Conservation (phyloP, 2,888 invertebrate species). For the Thereva unica region DNA sequence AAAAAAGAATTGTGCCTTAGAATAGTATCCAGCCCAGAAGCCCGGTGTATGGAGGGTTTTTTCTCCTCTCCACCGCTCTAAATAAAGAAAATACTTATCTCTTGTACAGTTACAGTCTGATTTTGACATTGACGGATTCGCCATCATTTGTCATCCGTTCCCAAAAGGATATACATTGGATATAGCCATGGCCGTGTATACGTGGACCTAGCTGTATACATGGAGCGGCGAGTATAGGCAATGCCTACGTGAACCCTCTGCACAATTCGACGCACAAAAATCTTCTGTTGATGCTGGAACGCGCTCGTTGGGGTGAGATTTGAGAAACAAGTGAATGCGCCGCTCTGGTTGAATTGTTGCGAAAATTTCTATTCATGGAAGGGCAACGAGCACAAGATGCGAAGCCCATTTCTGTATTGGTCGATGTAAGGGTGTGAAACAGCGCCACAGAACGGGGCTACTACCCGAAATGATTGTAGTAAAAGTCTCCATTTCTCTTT, state of each 20-base stretch:
- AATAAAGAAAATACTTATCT: conserved; percentile 37
- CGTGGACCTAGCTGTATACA: neutral
- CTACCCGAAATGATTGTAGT: neutral
- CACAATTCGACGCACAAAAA: conserved; percentile 25
- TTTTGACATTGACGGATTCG: conserved; percentile 60
- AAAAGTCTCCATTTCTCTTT: neutral
- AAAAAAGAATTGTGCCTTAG: conserved; percentile 6
- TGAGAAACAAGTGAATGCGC: conserved; percentile 33
- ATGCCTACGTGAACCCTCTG: neutral
- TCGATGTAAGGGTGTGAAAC: conserved; percentile 14
- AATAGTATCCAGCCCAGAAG: conserved; percentile 23
- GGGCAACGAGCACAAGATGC: conserved; percentile 14
- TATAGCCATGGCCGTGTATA: conserved; percentile 6
- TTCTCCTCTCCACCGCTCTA: conserved; percentile 18
- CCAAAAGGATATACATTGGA: conserved; percentile 50
- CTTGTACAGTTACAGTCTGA: conserved; percentile 59
- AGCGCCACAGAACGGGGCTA: conserved; percentile 14
- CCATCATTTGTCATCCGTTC: conserved; percentile 58
- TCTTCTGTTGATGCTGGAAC: conserved; percentile 20
- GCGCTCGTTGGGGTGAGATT: conserved; percentile 14
- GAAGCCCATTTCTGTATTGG: conserved; percentile 23
- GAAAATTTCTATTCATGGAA: conserved; percentile 21
- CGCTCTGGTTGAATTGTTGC: conserved; percentile 24
- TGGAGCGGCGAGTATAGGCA: too few relatives aligned
- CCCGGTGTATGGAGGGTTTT: conserved; percentile 21